Percentiles rank a stretch among this genome's conserved stretches.
phyloP scores from a whole-genome alignment of 2,888 invertebrate genomes.

The Lasioglossum figueresi region DNA sequence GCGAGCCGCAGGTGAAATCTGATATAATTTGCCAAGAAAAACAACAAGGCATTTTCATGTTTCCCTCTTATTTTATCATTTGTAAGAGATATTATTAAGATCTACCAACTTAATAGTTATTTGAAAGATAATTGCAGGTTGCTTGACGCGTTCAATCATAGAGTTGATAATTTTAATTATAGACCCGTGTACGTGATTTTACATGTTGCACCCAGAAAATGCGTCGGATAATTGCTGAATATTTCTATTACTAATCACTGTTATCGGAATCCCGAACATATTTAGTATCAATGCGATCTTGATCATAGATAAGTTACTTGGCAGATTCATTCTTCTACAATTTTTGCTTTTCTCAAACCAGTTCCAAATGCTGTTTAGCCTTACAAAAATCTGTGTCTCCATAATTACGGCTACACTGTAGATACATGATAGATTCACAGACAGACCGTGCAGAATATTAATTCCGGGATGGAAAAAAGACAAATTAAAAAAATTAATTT shows the following conservation, averaged over 20 bases:
- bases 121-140: slow-evolving; percentile 45
- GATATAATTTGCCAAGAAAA: slow-evolving; percentile 31
- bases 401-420: not conserved
- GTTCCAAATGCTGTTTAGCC: not conserved
- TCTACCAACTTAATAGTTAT: slow-evolving; percentile 43
- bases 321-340: not conserved
- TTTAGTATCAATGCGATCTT: not conserved
- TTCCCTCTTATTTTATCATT: slow-evolving; percentile 51
- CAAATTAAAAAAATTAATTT: not conserved
- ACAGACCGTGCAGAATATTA: not conserved
- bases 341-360: not conserved
- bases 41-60: slow-evolving; percentile 37
- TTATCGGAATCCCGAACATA: not conserved
- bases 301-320: not conserved
- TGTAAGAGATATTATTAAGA: slow-evolving; percentile 47
- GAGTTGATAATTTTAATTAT: slow-evolving; percentile 51
- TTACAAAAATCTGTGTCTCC: not conserved
- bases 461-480: not conserved
- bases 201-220: slow-evolving; percentile 19
- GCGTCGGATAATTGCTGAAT: not conserved
- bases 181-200: slow-evolving; percentile 11
- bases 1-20: slow-evolving; percentile 32
- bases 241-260: not conserved
- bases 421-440: not conserved
- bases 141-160: slow-evolving; percentile 41